Base-by-base conservation (phyloP, 2,797 vertebrate genomes). In the Sebastes cheni region DNA sequence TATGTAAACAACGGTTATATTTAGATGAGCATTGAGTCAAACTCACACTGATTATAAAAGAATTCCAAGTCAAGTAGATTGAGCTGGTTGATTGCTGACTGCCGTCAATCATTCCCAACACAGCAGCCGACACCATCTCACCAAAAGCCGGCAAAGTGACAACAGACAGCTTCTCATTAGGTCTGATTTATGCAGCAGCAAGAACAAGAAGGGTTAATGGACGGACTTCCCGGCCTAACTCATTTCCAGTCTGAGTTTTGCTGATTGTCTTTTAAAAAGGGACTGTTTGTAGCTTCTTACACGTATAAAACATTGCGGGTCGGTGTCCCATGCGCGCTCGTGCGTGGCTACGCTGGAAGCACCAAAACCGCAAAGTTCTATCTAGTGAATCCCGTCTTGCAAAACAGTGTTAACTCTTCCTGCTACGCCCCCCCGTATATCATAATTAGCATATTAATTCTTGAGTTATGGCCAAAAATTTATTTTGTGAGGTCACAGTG, bases 81-180 rank as follows among this genome's bases (percentile, higher is more conserved):
- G 34, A 67, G 62, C 50, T 25, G 25, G 42, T 32, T 56, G 39
- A 61, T 14, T 64, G 58, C 7, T 59, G 27, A 30, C 29, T 27
- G 13, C 18, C 9, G 56, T 59, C 16, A 2, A 58, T 64, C 55
- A 60, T 1, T 42, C 22, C 54, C 8, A 77, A 39, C 39, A 36
- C 18, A 72, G 58, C 68, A 68, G 42, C 67, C 30, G 69, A 67
- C 66, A 56, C 34, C 61, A 66, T 34, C 13, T 60, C 3, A 3
- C 39, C 36, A 59, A 69, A 60, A 72, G 23, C 12, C 46, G 67
- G 68, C 72, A 60, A 66, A 29, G 42, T 77, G 65, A 81, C 70
- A 62, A n/a, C 66, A 56, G 20, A 68, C 36, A 52, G 2, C 46
- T 52, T 18, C 46, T 52, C 46, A n/a, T n/a, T 52, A 52, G 20